phyloP scores from a whole-genome alignment of 2,113 vertebrate species.

The Vombatus ursinus region DNA sequence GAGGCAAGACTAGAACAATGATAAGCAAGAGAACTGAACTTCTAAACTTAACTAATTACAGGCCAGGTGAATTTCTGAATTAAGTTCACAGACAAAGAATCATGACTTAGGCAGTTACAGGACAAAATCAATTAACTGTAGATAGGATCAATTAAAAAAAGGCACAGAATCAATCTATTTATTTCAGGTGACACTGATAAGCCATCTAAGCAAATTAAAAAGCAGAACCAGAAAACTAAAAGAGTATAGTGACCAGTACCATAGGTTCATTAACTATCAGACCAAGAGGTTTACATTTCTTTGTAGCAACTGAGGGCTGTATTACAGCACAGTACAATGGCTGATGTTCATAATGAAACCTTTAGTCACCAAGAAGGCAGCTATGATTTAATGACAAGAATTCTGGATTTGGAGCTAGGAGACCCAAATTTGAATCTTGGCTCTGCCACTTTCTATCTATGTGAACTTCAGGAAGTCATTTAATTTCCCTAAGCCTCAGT shows the following conservation, averaged over 20 bases:
- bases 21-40: not conserved
- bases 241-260: not conserved
- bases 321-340: not conserved
- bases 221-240: not conserved
- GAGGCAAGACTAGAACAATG: not conserved
- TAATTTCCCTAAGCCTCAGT: slow-evolving; percentile 27
- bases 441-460: not conserved
- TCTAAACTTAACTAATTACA: not conserved
- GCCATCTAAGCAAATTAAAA: not conserved
- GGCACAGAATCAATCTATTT: not conserved
- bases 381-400: slow-evolving; percentile 18
- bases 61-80: not conserved
- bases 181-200: not conserved
- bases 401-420: slow-evolving; percentile 16
- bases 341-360: not conserved
- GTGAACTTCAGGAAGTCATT: slow-evolving; percentile 18
- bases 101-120: not conserved
- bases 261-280: not conserved
- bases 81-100: not conserved
- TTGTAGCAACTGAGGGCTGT: not conserved
- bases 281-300: not conserved
- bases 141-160: not conserved
- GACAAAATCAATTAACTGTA: not conserved
- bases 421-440: slow-evolving; percentile 29
- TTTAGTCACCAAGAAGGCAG: slow-evolving; percentile 38